Conservation (phyloP, 1,140 invertebrate genomes). For the Cherax destructor region DNA sequence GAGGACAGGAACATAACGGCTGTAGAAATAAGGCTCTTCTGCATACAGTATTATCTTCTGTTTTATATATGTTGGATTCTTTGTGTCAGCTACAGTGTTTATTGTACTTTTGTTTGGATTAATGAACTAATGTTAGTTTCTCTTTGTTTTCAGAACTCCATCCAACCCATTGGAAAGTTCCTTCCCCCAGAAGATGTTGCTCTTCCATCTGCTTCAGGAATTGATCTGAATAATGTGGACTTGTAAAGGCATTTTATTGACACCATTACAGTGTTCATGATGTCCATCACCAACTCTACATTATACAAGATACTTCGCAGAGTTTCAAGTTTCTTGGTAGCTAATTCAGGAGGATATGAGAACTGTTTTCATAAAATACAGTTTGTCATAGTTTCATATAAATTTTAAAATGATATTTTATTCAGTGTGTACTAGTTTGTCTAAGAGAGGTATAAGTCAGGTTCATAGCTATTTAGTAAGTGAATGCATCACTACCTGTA, state of each 20-base stretch:
- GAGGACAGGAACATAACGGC: too few relatives aligned
- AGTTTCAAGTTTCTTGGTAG: too few relatives aligned
- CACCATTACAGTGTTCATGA: not conserved
- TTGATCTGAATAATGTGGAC: conserved; percentile 85
- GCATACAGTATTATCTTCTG: too few relatives aligned
- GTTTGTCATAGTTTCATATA: not conserved
- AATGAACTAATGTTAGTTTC: not conserved
- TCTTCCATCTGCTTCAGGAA: conserved; percentile 82
- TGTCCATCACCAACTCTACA: not conserved
- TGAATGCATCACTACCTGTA: not conserved
- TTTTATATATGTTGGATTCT: too few relatives aligned
- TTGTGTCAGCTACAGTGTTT: too few relatives aligned
- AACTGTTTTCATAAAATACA: not conserved
- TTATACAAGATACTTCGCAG: not conserved
- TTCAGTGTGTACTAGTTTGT: not conserved
- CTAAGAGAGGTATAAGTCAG: not conserved
- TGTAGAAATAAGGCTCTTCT: too few relatives aligned
- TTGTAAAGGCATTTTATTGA: conserved; percentile 74
- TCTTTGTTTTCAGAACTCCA: conserved; percentile 77
- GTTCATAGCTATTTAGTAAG: not conserved
- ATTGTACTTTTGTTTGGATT: too few relatives aligned
- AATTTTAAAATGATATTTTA: too few relatives aligned
- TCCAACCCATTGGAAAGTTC: conserved; percentile 85
- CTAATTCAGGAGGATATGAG: too few relatives aligned
- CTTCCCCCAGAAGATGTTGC: conserved; percentile 81